These are phyloP conservation scores for Aspidiotus rigidus DNA, from an alignment of 2,888 invertebrate genomes.

Conservation along the genomic window DNA sequence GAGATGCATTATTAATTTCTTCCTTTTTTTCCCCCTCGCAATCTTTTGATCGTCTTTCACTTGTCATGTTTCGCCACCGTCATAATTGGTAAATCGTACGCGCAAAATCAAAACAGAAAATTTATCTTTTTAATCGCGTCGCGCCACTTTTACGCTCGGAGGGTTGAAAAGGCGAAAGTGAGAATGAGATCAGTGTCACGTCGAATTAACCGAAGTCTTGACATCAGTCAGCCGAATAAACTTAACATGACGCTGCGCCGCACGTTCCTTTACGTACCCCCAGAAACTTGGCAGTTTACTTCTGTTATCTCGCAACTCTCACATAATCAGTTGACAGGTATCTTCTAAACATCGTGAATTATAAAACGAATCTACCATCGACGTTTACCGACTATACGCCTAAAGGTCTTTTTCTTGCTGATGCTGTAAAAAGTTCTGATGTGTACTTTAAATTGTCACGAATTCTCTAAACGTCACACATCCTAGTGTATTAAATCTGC, in stretches of 20 bases:
- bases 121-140: conserved; percentile 28
- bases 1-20: no score
- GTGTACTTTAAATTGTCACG: conserved; percentile 29
- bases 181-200: conserved; percentile 31
- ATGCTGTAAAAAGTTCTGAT: conserved; percentile 22
- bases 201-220: conserved; percentile 32
- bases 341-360: conserved; percentile 32
- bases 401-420: conserved; percentile 28
- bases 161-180: conserved; percentile 33
- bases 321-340: conserved; percentile 33
- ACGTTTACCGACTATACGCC: conserved; percentile 30
- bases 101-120: conserved; percentile 28
- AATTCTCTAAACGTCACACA: conserved; percentile 28
- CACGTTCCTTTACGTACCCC: conserved; percentile 17
- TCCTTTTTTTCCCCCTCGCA: no score
- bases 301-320: conserved; percentile 13
- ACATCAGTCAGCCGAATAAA: conserved; percentile 29
- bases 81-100: conserved; percentile 8
- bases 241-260: conserved; percentile 30
- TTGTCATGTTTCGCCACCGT: neutral
- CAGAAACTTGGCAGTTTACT: conserved; percentile 15
- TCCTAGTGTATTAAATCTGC: neutral
- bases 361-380: conserved; percentile 30
- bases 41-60: neutral
- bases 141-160: conserved; percentile 22